Conservation (phyloP, 2,888 invertebrate species). For the Ethmia dodecea region DNA sequence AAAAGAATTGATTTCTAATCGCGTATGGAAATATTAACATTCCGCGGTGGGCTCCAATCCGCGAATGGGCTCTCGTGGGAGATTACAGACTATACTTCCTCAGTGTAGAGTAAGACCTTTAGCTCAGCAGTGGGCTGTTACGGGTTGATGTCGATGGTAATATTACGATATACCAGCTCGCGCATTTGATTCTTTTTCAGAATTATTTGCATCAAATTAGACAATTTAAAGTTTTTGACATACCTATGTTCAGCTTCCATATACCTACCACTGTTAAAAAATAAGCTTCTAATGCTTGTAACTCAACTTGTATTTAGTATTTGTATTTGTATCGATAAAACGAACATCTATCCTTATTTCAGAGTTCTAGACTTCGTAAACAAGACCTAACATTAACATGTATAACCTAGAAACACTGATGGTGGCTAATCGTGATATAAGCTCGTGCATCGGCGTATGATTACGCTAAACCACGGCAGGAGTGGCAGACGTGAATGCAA, state of each 20-base stretch:
- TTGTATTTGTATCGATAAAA: not conserved
- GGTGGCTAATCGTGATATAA: conserved; percentile 17
- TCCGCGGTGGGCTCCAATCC: not conserved
- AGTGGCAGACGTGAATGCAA: conserved; percentile 12
- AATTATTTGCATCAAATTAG: too few species aligned
- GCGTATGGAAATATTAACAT: too few species aligned
- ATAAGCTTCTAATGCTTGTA: not conserved
- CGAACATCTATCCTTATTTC: not conserved
- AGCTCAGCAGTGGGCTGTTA: too few species aligned
- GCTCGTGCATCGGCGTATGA: conserved; percentile 29
- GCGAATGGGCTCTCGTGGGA: not conserved
- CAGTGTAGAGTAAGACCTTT: too few species aligned
- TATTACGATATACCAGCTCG: too few species aligned
- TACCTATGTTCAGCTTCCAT: not conserved
- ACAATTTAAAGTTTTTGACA: not conserved
- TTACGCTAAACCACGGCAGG: conserved; percentile 23
- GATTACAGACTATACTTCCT: too few species aligned
- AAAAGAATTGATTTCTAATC: too few species aligned
- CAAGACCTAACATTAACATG: not conserved
- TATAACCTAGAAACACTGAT: not conserved
- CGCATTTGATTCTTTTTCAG: too few species aligned
- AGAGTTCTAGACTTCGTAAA: not conserved
- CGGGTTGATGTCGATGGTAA: too few species aligned
- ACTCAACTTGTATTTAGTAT: too few species aligned
- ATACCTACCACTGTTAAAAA: not conserved